phyloP scores from a whole-genome alignment of 2,797 vertebrate species.

The Galago senegalensis region DNA sequence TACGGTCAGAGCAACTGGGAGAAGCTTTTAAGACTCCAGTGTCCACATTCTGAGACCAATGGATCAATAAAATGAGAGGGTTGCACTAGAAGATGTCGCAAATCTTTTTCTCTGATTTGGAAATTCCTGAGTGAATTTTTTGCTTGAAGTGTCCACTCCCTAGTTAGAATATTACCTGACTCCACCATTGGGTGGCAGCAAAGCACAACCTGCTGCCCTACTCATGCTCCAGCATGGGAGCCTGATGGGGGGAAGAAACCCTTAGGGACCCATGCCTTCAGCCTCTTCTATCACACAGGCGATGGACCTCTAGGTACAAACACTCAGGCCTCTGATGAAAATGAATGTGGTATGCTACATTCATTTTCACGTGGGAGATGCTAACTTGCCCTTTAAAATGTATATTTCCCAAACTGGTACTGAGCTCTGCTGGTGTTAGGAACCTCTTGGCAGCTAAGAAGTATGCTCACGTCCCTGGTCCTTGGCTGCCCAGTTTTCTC shows the following conservation, averaged over 20 bases:
- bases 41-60: not conserved
- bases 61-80: not conserved
- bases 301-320: not conserved
- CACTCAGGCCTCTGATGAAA: not conserved
- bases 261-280: not conserved
- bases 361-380: not conserved
- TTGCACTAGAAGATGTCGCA: not conserved
- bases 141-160: not conserved
- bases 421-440: not conserved
- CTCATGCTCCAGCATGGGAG: not conserved
- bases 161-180: not conserved
- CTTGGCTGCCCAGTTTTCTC: not conserved
- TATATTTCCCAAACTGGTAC: not conserved
- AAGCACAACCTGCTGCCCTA: not conserved
- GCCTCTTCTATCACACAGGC: not conserved
- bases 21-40: not conserved
- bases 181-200: slow-evolving; percentile 66
- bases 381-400: not conserved
- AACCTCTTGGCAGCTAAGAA: not conserved
- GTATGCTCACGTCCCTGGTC: not conserved
- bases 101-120: not conserved
- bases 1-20: not conserved
- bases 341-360: too few relatives aligned
- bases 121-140: not conserved
- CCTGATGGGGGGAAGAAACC: not conserved